Evolutionary conservation across 2,113 vertebrate genomes (phyloP).

Genomic region (Hippolais icterina): DNA sequence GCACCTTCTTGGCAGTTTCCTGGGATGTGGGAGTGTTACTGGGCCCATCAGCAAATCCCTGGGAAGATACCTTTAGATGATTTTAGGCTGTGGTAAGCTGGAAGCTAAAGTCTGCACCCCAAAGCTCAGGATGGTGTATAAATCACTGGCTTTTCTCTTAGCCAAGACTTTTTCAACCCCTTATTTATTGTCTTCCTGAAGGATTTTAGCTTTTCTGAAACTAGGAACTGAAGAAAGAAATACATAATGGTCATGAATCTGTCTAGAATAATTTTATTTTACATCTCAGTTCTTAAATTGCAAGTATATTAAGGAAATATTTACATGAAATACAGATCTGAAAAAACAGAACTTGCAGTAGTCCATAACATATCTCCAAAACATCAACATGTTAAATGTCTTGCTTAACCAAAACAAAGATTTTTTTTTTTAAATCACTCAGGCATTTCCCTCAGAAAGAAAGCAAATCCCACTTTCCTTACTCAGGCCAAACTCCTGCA

Average conservation of each 20-base stretch:
- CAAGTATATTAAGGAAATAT: background rate
- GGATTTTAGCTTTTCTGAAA: background rate
- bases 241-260: accelerated
- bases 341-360: background rate
- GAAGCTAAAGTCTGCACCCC: background rate
- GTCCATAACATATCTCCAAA: background rate
- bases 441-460: background rate
- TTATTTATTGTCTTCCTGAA: background rate
- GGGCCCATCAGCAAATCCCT: background rate
- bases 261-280: background rate
- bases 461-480: background rate
- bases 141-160: background rate
- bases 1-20: background rate
- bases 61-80: background rate
- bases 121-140: background rate
- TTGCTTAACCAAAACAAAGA: background rate
- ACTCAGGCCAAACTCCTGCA: background rate
- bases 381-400: background rate
- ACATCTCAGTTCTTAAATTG: background rate
- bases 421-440: background rate
- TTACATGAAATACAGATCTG: background rate
- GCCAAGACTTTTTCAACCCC: background rate
- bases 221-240: background rate
- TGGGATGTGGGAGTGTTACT: background rate
- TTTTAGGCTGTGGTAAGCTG: background rate